Base-by-base conservation (phyloP, 1,140 invertebrate genomes). In the Mactra quadrangularis region DNA sequence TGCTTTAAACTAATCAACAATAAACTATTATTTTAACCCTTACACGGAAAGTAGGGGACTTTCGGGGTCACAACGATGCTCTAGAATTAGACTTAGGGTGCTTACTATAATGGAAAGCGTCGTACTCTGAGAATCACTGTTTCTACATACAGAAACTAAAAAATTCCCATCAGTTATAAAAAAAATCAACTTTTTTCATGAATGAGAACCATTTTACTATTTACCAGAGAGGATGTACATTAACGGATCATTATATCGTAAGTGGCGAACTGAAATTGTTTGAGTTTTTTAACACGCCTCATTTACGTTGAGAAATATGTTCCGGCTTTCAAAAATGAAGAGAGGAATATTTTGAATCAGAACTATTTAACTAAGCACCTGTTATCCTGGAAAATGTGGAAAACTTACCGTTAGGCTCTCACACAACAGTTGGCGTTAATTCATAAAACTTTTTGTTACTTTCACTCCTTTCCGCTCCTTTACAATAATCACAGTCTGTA, bases 291-390 rank as follows among this genome's bases (percentile, higher is more conserved):
- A 38, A 1, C 19, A 68, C 64, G 45, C 45, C 64, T 68, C 45
- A 68, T 50, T 47, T 15, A 68, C 15, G 6, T 15, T 50, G 64
- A 68, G 64, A 4, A 68, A 52, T 68, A 17, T 2, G 64, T 68
- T 47, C 45, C 64, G 35, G 22, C 1, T 22, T 22, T 22, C 22
- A 19, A 62, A 38, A 45, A n/a, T n/a, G 38, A 41, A n/a, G 38
- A 41, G 38, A 15, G 15, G 38, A 41, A 7, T 41, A 6, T 41
- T 41, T 41, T 66, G 22, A 19, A 45, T 64, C 35, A 45, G 25
- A 53, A 33, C 35, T 50, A 3, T 22, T 3, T 6, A 7, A 41
- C 22, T 7, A 47, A 68, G 25, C 64, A 68, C 64, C 64, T 68
- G 64, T 68, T 68, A 41, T 41, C 3, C 11, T 15, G 47, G 45